phyloP scores from a whole-genome alignment of 2,888 invertebrate genomes.

The Syrphus vitripennis region DNA sequence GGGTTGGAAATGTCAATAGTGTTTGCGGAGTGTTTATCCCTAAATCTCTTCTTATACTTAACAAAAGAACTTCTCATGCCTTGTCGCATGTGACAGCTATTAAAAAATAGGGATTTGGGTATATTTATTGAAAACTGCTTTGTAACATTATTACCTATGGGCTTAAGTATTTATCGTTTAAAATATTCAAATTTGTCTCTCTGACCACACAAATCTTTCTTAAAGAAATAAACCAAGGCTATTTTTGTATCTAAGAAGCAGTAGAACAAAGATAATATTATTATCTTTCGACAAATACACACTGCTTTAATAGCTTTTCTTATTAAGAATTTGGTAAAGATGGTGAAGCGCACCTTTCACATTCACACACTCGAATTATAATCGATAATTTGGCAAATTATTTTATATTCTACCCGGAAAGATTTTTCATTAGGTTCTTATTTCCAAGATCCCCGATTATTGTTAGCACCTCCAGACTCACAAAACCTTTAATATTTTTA shows the following conservation, averaged over 20 bases:
- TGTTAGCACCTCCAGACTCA: too few species aligned
- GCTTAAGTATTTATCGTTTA: background rate
- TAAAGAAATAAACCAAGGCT: background rate
- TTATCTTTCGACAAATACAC: too few species aligned
- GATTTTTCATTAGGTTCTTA: too few species aligned
- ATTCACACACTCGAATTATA: too few species aligned
- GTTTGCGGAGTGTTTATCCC: constrained; percentile 3
- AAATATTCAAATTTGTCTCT: constrained; percentile 1
- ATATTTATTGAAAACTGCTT: background rate
- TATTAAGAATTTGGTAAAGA: too few species aligned
- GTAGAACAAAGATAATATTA: too few species aligned
- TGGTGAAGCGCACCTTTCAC: too few species aligned
- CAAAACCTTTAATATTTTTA: too few species aligned
- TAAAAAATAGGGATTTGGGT: background rate
- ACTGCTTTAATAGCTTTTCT: background rate
- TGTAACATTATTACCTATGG: background rate
- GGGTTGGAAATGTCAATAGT: constrained; percentile 17
- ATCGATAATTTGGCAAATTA: too few species aligned
- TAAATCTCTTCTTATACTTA: background rate
- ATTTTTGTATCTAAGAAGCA: background rate
- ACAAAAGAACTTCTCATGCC: constrained; percentile 4
- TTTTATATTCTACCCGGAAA: too few species aligned
- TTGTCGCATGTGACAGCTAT: background rate
- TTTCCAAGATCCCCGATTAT: too few species aligned
- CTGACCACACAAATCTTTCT: background rate